Evolutionary conservation across 2,888 invertebrate species (phyloP), one percentile per base, ranked within the genome.

Genomic region (Lithophane leautieri): DNA sequence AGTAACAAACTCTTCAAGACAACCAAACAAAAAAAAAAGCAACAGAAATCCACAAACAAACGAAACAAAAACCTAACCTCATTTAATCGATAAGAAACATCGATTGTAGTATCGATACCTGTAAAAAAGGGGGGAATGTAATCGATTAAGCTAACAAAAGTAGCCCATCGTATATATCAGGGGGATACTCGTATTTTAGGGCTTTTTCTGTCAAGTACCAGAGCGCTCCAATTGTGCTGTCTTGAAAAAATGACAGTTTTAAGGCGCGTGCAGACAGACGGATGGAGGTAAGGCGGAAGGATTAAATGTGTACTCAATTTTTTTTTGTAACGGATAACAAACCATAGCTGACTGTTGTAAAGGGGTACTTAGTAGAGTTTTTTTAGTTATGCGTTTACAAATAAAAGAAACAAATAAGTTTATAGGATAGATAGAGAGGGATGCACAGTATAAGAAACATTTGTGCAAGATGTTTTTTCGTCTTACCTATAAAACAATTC

Each of bases 161-260:
- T 86, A 79, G 68, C 77, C 78, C 70, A 70, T 79, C 91, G 90
- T 90, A 92, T 93, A 92, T 90, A 92, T 92, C 91, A 91, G 89
- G 73, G 86, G 85, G 85, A 78, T 88, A 83, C 90, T 92, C 92
- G 88, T 94, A 92, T 86, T 92, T 94, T 90, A 91, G 88, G 79
- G 85, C 90, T 93, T 94, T 92, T 92, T 91, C 86, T 85, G 73
- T 79, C 83, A 76, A 83, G 89, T 89, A 90, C 88, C 81, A 82
- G 82, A 70, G 81, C 87, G 81, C 86, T 76, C 85, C 93, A 91
- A 93, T 93, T 93, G 93, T 91, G 87, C 81, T 76, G 79, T 77
- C 78, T 81, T 87, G 65, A 70, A 94, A 94, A 94, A 93, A 91
- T 92, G 91, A 91, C 93, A 91, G 88, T 89, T 91, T 92, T 91